Evolutionary conservation across 2,113 vertebrate genomes (phyloP), one percentile per base, ranked within the genome.

Genomic region (Spermophilus dauricus): DNA sequence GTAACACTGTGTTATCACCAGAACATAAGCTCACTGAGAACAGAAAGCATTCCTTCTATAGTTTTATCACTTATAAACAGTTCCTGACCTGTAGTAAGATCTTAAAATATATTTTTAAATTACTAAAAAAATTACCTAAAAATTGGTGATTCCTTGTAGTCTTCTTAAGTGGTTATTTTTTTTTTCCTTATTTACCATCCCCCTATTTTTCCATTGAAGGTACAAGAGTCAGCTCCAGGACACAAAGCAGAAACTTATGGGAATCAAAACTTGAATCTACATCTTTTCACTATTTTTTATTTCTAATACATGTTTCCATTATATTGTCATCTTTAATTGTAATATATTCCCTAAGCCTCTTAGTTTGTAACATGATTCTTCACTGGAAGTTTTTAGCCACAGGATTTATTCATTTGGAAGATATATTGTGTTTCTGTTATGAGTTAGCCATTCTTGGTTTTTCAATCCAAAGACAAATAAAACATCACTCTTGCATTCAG

Each of bases 201-300:
- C 0, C 3, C 10, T 34, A 58, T 12, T 92, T 73, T 85, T 78
- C 28, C 13, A 70, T 0, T 28, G 34, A 87, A 84, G 34, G 26
- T 8, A 34, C 5, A 73, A 30, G 26, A 3, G 8, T 85, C 5
- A 67, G 14, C 70, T 87, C 67, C 61, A 82, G n/a, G 72, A 6
- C 2, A 42, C 7, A 32, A 1, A 42, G 4, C 6, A 42, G 6
- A 65, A n/a, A 96, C 42, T 86, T 65, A 63, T 22, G 32, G 32
- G 18, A 61, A 72, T 5, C 5, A 75, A 37, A 3, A 37, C 18
- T 53, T 30, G 3, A 51, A 61, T 88, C 20, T 11, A 70, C 4
- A 63, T 84, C 13, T 89, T 96, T 89, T 69, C 24, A 69, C 56
- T 81, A 18, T 42, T 72, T 92, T 92, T 70, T 42, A 94, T 13